phyloP scores from a whole-genome alignment of 2,797 vertebrate genomes.

The Leptatherina wallacei region DNA sequence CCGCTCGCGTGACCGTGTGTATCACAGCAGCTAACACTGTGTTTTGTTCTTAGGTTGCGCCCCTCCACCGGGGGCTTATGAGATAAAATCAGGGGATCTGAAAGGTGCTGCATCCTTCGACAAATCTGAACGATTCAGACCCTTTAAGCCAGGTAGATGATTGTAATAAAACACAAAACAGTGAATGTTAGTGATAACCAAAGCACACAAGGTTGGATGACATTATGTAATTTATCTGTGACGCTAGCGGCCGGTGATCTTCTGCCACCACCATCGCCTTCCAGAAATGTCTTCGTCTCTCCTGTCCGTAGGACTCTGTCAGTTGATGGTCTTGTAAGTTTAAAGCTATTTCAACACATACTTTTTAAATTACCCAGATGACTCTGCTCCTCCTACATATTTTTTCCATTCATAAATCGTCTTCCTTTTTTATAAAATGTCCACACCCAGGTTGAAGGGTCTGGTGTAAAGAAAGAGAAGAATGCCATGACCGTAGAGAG shows the following conservation, averaged over 20 bases:
- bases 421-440: not conserved
- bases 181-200: not conserved
- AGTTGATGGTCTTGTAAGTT: slow-evolving; percentile 82
- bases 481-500: slow-evolving; percentile 77
- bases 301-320: slow-evolving; percentile 84
- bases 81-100: slow-evolving; percentile 79
- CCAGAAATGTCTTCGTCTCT: slow-evolving; percentile 59
- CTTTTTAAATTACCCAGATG: not conserved
- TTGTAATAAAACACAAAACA: not conserved
- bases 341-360: not conserved
- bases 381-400: not conserved
- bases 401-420: not conserved
- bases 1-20: not conserved
- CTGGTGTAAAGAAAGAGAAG: slow-evolving; percentile 81
- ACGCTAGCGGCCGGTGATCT: slow-evolving; percentile 39
- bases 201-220: not conserved
- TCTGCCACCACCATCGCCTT: slow-evolving; percentile 62
- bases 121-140: slow-evolving; percentile 82
- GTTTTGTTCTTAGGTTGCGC: slow-evolving; percentile 77
- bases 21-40: not conserved
- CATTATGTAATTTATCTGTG: not conserved
- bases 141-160: slow-evolving; percentile 79
- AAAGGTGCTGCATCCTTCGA: slow-evolving; percentile 87
- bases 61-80: slow-evolving; percentile 82
- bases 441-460: slow-evolving; percentile 62